Conservation (phyloP, 2,888 invertebrate species). For the Caenorhabditis uteleia region DNA sequence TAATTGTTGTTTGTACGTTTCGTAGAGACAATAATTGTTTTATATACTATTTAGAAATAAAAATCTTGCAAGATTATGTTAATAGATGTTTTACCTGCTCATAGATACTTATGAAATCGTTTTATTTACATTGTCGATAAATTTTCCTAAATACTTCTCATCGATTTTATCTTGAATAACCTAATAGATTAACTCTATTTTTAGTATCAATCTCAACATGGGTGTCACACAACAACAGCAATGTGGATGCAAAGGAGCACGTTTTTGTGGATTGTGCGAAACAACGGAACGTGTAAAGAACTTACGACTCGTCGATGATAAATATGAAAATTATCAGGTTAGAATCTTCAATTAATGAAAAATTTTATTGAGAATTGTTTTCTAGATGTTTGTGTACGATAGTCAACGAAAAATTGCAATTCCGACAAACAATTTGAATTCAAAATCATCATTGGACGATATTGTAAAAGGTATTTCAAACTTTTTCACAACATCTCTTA, state of each 20-base stretch:
- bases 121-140: too few species aligned
- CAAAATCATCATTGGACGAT: constrained; percentile 41
- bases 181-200: neutral
- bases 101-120: too few species aligned
- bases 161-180: too few species aligned
- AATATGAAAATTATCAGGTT: constrained; percentile 37
- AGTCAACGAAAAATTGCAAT: constrained; percentile 21
- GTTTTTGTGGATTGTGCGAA: constrained; percentile 88
- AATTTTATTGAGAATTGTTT: neutral
- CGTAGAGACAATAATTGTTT: too few species aligned
- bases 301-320: constrained; percentile 43
- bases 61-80: too few species aligned
- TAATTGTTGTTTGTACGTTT: too few species aligned
- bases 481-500: too few species aligned
- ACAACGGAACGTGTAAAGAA: constrained; percentile 73
- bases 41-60: too few species aligned
- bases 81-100: too few species aligned
- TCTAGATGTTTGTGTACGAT: constrained; percentile 43
- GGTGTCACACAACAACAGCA: neutral
- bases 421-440: constrained; percentile 20
- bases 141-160: too few species aligned
- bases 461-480: constrained; percentile 43
- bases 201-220: constrained; percentile 4
- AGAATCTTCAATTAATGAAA: too few species aligned
- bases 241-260: constrained; percentile 92